These are phyloP conservation scores for Discoglossus pictus DNA, from an alignment of 2,797 vertebrate species.

Conservation along the genomic window DNA sequence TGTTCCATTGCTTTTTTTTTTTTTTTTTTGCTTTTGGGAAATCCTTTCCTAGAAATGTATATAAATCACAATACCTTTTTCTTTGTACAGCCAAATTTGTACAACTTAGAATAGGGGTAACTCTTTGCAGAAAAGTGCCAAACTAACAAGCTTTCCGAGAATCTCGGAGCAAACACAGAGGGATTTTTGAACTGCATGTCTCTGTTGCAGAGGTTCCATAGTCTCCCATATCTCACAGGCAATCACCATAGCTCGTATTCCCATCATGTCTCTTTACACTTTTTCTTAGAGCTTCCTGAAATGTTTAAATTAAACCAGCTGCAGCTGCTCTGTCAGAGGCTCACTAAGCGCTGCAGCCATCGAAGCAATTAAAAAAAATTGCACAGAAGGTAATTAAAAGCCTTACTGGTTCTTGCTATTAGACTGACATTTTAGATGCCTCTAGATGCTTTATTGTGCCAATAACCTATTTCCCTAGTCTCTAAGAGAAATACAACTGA, in stretches of 20 bases:
- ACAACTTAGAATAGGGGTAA: too few species aligned
- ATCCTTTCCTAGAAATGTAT: too few species aligned
- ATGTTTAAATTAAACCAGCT: constrained; percentile 73
- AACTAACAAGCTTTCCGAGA: too few species aligned
- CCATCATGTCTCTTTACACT: constrained; percentile 53
- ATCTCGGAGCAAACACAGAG: too few species aligned
- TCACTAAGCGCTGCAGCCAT: constrained; percentile 73
- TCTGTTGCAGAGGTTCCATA: too few species aligned
- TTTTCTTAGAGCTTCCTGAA: constrained; percentile 56
- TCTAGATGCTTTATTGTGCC: constrained; percentile 92
- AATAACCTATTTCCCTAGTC: constrained; percentile 90
- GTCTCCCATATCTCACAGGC: not conserved
- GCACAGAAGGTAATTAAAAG: constrained; percentile 99
- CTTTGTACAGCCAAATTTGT: too few species aligned
- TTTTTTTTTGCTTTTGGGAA: too few species aligned
- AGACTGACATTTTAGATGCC: constrained; percentile 94
- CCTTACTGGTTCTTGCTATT: constrained; percentile 97
- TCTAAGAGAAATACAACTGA: constrained; percentile 87
- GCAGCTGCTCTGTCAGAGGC: constrained; percentile 75
- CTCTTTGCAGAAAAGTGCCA: too few species aligned
- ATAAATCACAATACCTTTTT: too few species aligned
- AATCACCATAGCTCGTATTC: constrained; percentile 31
- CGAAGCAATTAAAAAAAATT: constrained; percentile 85
- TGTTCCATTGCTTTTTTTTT: too few species aligned
- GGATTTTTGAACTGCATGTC: too few species aligned